Conservation (phyloP, 2,888 invertebrate species). For the Ornithoptera priamus region DNA sequence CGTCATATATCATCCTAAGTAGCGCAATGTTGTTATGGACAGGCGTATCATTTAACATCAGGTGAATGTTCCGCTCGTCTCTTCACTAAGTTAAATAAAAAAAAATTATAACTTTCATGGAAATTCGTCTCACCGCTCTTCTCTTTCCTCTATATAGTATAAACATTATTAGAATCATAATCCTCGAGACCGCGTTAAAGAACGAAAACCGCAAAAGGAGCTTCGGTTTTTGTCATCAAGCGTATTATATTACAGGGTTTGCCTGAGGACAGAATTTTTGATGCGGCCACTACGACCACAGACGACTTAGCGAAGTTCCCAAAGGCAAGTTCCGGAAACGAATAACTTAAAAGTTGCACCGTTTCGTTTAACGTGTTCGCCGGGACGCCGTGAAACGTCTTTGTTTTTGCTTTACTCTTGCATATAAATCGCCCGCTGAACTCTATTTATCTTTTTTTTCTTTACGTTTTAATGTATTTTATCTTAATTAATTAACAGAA, state of each 20-base stretch:
- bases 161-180: neutral
- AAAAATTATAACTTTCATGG: no score
- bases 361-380: conserved; percentile 33
- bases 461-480: no score
- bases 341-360: conserved; percentile 51
- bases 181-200: neutral
- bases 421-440: conserved; percentile 23
- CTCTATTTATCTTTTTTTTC: neutral
- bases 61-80: no score
- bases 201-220: conserved; percentile 21
- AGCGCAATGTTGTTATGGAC: no score
- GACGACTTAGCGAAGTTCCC: conserved; percentile 39
- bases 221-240: conserved; percentile 18
- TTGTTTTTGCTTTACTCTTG: conserved; percentile 29
- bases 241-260: conserved; percentile 23
- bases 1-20: no score
- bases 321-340: conserved; percentile 33
- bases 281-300: conserved; percentile 38
- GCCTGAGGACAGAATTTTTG: conserved; percentile 37
- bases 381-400: conserved; percentile 30
- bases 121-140: no score
- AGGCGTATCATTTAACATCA: no score
- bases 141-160: no score
- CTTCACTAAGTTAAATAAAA: no score
- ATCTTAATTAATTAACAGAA: no score